Evolutionary conservation across 2,113 vertebrate genomes (phyloP), one percentile per base, ranked within the genome.

Genomic region (Strix uralensis): DNA sequence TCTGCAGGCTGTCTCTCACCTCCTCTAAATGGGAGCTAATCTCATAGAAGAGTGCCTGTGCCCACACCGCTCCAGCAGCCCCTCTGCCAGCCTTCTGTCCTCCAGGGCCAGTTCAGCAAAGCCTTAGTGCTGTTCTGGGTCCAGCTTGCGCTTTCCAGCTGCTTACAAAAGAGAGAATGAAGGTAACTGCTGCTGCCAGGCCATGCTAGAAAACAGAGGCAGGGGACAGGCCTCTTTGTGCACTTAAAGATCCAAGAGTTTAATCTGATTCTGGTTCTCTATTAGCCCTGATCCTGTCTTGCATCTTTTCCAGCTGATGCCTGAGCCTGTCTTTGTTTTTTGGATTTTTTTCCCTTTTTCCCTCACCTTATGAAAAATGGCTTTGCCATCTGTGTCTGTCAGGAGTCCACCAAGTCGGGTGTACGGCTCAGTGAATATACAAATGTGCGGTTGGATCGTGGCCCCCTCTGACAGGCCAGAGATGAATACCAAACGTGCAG

Each of bases 351-450:
- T 22, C 67, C 36, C 20, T 59, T 69, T 79, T 92, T 20, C 72
- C 75, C 73, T 84, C 32, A 90, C 92, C 92, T 96, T 88, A 94
- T 97, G 97, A 98, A 97, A 97, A 98, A 98, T 97, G 97, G 94
- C 88, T 96, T 97, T 98, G 93, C 95, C 95, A 94, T 97, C 96
- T 98, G 96, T 96, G 98, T 96, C 96, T 98, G 97, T 97, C 97
- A 97, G 96, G 90, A 96, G 96, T 46, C 91, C 42, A 47, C 88
- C 38, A 81, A 95, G 92, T 81, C 2, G 19, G 47, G 92, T 55
- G 78, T 62, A 96, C 0, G 63, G 97, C 97, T 98, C 98, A 97
- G 86, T 97, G 98, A 97, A 97, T 97, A 96, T 93, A 97, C 96
- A 97, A 97, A 97, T 90, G 93, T 91, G 95, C 2, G 32, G 86